Evolutionary conservation across 2,888 invertebrate species (phyloP).

Genomic region (Eugnorisma glareosa): DNA sequence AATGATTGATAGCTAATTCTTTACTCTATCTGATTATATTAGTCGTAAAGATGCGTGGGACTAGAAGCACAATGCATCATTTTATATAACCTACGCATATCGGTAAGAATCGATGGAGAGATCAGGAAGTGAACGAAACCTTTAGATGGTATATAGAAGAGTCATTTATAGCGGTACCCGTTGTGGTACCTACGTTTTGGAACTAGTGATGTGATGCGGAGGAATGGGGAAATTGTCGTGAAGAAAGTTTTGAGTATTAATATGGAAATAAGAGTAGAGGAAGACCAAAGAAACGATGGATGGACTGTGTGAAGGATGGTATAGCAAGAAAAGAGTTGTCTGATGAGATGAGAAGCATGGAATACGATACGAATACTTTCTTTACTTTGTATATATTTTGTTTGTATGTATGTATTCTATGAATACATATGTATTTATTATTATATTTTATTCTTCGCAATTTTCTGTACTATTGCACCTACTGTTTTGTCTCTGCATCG

Average conservation of each 20-base stretch:
- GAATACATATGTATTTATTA: no score
- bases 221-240: background rate
- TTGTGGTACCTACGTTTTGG: constrained; percentile 20
- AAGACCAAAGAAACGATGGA: background rate
- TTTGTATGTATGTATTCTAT: no score
- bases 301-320: background rate
- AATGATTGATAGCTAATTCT: constrained; percentile 89
- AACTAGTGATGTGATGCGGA: constrained; percentile 11
- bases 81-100: constrained; percentile 73
- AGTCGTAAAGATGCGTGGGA: constrained; percentile 88
- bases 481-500: no score
- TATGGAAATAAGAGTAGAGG: background rate
- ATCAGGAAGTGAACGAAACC: constrained; percentile 66
- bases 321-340: background rate
- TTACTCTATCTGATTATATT: constrained; percentile 83
- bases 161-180: constrained; percentile 47
- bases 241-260: background rate
- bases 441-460: no score
- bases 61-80: constrained; percentile 86
- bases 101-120: constrained; percentile 67
- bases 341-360: background rate
- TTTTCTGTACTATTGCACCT: no score
- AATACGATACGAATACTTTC: no score
- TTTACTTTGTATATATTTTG: no score
- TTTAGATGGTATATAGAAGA: constrained; percentile 71